phyloP scores from a whole-genome alignment of 2,888 invertebrate species.

The Andrena praecox region DNA sequence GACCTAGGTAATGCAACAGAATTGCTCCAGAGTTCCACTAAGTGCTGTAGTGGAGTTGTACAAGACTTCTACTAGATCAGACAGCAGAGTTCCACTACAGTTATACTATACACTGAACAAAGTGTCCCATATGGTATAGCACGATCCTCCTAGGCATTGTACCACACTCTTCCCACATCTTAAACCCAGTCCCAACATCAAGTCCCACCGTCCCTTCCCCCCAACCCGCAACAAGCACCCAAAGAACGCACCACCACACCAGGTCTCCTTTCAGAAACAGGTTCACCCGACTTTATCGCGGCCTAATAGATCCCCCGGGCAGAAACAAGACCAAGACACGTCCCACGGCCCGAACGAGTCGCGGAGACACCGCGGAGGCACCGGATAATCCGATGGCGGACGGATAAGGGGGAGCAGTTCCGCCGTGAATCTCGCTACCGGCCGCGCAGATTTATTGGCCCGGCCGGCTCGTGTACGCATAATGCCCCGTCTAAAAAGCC shows the following conservation, averaged over 20 bases:
- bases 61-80: too few relatives aligned
- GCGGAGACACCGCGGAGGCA: conserved; percentile 10
- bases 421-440: conserved; percentile 23
- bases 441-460: conserved; percentile 48
- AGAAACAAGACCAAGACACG: conserved; percentile 7
- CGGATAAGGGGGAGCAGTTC: conserved; percentile 4
- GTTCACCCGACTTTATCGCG: conserved; percentile 28
- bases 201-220: too few relatives aligned
- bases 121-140: too few relatives aligned
- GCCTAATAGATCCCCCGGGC: conserved; percentile 34
- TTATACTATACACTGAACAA: too few relatives aligned
- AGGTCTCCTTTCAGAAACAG: conserved; percentile 16
- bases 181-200: too few relatives aligned
- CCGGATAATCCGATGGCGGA: conserved; percentile 32
- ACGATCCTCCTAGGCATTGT: too few relatives aligned
- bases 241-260: neutral
- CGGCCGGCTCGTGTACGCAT: conserved; percentile 23
- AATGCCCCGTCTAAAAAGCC: conserved; percentile 38
- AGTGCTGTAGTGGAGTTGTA: too few relatives aligned
- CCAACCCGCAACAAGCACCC: neutral
- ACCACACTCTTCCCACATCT: too few relatives aligned
- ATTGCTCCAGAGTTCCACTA: too few relatives aligned
- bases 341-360: conserved; percentile 19
- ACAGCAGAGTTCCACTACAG: too few relatives aligned
- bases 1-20: too few relatives aligned